Base-by-base conservation (phyloP, 1,140 invertebrate genomes). In the Drosophila kohkoa region DNA sequence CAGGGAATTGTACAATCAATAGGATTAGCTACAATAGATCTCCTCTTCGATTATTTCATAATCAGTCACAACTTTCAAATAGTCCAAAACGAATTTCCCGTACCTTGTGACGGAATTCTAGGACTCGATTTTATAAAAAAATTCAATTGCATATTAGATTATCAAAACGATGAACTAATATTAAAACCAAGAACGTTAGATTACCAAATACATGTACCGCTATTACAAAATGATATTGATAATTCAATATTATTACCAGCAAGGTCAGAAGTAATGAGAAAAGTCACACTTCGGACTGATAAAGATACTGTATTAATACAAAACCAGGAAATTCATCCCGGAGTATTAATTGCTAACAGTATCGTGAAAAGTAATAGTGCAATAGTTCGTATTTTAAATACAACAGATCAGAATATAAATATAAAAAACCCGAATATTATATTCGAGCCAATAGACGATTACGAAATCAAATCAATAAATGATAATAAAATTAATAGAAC, bases 131-230 rank as follows among this genome's bases (percentile, higher is more conserved):
- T 51, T 3, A 54, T 13, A 16, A 4, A 32, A n/a, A 54, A 54
- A 54, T 13, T 54, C n/a, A 35, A 32, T 32, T 35, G 51, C n/a
- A 3, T 7, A 32, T 13, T 54, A 32, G 28, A 54, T 54, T 54
- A 13, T 32, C 28, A 32, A 3, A 28, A n/a, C n/a, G n/a, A n/a
- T n/a, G n/a, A n/a, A 60, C 1, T 60, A 1, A 48, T 35, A 32
- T 6, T 54, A 6, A 32, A 32, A 13, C 51, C 51, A 15, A 2
- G 10, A 11, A 32, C 58, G 1, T 5, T 60, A 4, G 32, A 60
- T 5, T 48, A 60, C n/a, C 41, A 32, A 46, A 48, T 60, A 32
- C 25, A 60, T 48, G 43, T 60, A 16, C 58, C 25, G 32, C 8
- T 48, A 1, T 10, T 48, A 16, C 20, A 48, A 2, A 60, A 30